Evolutionary conservation across 2,113 vertebrate genomes (phyloP), one percentile per base, ranked within the genome.

Genomic region (Suricata suricatta): DNA sequence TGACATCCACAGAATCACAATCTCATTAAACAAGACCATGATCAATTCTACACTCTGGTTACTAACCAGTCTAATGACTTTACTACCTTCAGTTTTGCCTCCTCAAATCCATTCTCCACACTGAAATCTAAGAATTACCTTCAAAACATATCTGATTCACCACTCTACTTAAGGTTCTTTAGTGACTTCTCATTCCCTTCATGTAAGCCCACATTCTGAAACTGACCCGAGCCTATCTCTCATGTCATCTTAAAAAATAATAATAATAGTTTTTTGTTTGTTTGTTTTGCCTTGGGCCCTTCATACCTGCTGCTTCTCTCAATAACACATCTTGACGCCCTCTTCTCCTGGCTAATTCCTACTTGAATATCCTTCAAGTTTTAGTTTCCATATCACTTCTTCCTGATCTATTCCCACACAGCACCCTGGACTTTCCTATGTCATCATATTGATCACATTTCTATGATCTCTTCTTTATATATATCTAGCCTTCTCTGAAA

Each of bases 21-120:
- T 54, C 31, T 33, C 19, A 1, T 68, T 80, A 86, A 81, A 94
- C 44, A 27, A 68, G n/a, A 82, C 2, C 11, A 66, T 29, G 19
- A 86, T 50, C 50, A 50, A 50, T 69, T 82, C 10, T 64, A 69
- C 25, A 60, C 10, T 12, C 88, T 52, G 52, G 11, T 79, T 54
- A 95, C 60, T 88, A 31, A 76, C 82, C 41, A 96, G 38, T 85
- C 19, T 60, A 79, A 14, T 64, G n/a, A 88, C n/a, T 88, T 88
- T 27, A 74, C 8, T 91, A 54, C 29, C 71, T 88, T 89, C 88
- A 27, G 5, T 35, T 68, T 27, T 69, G 72, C 33, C 86, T 41
- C 38, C 12, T 83, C 35, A 38, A 50, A 84, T 79, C 68, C 13
- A 80, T 84, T 94, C n/a, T 33, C 54, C 33, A 84, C 35, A 96